Percentiles rank a stretch among this genome's conserved stretches.
These are phyloP conservation scores for Lucilia cuprina DNA, from an alignment of 1,140 invertebrate genomes.

Conservation along the genomic window DNA sequence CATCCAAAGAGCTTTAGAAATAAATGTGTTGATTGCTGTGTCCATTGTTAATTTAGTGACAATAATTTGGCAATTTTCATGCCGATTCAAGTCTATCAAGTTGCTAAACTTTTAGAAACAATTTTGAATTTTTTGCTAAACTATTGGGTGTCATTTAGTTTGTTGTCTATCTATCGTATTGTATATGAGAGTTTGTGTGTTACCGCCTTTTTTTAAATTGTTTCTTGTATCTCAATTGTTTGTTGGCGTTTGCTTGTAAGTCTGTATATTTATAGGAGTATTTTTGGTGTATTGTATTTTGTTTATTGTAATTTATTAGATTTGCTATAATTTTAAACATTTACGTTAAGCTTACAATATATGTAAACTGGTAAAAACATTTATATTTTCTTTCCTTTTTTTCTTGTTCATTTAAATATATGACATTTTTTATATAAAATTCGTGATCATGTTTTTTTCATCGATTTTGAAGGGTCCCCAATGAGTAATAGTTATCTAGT, in stretches of 20 bases:
- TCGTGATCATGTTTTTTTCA: not conserved
- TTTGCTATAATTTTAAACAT: constrained; percentile 39
- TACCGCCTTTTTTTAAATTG: not conserved
- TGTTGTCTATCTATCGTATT: not conserved
- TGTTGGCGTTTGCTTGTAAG: not conserved
- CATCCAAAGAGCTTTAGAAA: no score
- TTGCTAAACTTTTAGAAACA: no score
- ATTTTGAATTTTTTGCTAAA: no score
- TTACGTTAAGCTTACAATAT: constrained; percentile 28
- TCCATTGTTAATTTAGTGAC: no score
- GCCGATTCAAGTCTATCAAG: no score
- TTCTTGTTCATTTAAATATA: not conserved
- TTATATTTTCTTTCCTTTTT: not conserved
- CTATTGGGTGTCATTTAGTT: not conserved
- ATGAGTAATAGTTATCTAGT: not conserved
- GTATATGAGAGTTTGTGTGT: not conserved
- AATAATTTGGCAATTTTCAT: no score
- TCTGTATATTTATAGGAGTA: not conserved
- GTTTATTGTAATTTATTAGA: constrained; percentile 38
- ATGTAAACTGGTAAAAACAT: not conserved
- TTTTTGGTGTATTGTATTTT: not conserved
- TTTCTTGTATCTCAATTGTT: constrained; percentile 5
- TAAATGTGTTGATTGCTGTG: no score
- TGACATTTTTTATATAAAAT: not conserved
- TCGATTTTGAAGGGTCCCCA: not conserved